Evolutionary conservation across 2,113 vertebrate genomes (phyloP), one percentile per base, ranked within the genome.

Genomic region (Pituophis catenifer): DNA sequence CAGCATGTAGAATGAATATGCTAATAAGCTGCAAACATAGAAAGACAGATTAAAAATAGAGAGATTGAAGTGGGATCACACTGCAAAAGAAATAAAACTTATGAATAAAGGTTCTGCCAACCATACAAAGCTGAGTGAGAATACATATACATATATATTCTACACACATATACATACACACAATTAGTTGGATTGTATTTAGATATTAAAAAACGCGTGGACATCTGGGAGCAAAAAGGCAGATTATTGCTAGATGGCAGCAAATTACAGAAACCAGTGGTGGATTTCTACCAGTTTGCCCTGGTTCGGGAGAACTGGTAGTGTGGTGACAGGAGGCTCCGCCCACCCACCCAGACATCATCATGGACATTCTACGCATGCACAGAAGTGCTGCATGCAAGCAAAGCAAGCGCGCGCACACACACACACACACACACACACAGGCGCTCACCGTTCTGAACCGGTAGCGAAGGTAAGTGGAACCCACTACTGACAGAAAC

Each of bases 1-100:
- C 95, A 95, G 90, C 85, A 92, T 92, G 86, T 89, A 95, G 89
- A 94, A 85, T 92, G 93, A 96, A 95, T 95, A 96, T 90, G 92
- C 52, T 94, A 94, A 95, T 93, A 88, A 0, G 0, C 50, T 94
- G 75, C 93, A 89, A 94, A 2, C 23, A 62, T 38, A n/a, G 65
- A 81, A 0, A 0, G 95, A 53, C 85, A 89, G 53, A 57, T 92
- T 75, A 38, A 24, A 81, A 54, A 92, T 26, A 33, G 33, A 70
- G 53, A 88, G 23, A 94, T 90, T 93, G 94, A 92, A 0, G 0
- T 33, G 48, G 85, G 58, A 89, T 86, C 91, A 90, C 91, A 23
- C 65, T 92, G 57, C 1, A 7, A 57, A 86, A 92, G 86, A 91
- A 33, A 91, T 89, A 89, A 81, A 59, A 91, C 93, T 88, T 91